These are phyloP conservation scores for human DNA, from an alignment of 2,113 vertebrate genomes.

Conservation along the genomic window GRCh38 chr3:134092001-134092500, in stretches of 20 bases:
- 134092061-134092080: background rate
- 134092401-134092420: slow-evolving; percentile 1
- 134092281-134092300: background rate
- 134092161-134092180: background rate
- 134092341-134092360: background rate
- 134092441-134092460: background rate
- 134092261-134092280: background rate
- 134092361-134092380: background rate
- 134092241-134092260: background rate
- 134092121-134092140: background rate
- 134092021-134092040: background rate
- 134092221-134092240: background rate
- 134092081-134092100: background rate
- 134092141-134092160: background rate
- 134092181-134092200: background rate
- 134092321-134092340: background rate
- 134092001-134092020: background rate
- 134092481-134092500: background rate
- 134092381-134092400: background rate
- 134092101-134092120: background rate
- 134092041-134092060: no score
- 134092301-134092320: background rate
- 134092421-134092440: background rate
- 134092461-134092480: background rate
- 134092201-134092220: background rate